Evolutionary conservation across 2,888 invertebrate genomes (phyloP).

Genomic region (Marasmarcha lunaedactyla): DNA sequence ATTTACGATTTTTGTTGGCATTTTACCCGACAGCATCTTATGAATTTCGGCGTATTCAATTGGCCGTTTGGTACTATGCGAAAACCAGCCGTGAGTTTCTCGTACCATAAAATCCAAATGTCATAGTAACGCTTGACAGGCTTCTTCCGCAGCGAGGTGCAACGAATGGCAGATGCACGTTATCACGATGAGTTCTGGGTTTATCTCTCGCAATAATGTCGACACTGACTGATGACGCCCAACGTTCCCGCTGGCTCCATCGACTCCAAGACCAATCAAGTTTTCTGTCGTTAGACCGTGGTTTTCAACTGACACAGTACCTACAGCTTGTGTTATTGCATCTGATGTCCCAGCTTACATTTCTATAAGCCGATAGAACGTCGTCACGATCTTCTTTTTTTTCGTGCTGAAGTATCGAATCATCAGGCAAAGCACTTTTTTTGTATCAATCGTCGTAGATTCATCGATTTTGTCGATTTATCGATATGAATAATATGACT

Average conservation of each 20-base stretch:
- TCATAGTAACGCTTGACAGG: neutral
- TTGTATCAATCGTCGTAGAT: neutral
- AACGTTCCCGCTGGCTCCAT: conserved; percentile 4
- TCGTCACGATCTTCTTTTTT: neutral
- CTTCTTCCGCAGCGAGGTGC: conserved; percentile 4
- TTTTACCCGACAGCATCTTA: conserved; percentile 16
- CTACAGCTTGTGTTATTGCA: too few relatives aligned
- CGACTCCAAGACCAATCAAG: neutral
- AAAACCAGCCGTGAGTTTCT: conserved; percentile 21
- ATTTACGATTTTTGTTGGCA: conserved; percentile 6
- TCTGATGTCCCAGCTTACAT: too few relatives aligned
- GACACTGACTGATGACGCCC: conserved; percentile 3
- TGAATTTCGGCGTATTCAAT: conserved; percentile 17
- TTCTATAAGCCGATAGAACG: neutral
- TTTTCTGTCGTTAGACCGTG: neutral
- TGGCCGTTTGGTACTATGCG: conserved; percentile 18
- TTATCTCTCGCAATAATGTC: neutral
- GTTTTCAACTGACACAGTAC: too few relatives aligned
- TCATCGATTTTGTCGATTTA: conserved; percentile 2
- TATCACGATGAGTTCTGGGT: neutral
- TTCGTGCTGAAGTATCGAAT: neutral
- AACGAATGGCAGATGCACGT: conserved; percentile 3
- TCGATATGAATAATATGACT: too few relatives aligned
- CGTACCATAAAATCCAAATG: conserved; percentile 17
- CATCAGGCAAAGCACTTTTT: neutral